These are phyloP conservation scores for Spizaetus ornatus DNA, from an alignment of 2,113 vertebrate species.

Conservation along the genomic window DNA sequence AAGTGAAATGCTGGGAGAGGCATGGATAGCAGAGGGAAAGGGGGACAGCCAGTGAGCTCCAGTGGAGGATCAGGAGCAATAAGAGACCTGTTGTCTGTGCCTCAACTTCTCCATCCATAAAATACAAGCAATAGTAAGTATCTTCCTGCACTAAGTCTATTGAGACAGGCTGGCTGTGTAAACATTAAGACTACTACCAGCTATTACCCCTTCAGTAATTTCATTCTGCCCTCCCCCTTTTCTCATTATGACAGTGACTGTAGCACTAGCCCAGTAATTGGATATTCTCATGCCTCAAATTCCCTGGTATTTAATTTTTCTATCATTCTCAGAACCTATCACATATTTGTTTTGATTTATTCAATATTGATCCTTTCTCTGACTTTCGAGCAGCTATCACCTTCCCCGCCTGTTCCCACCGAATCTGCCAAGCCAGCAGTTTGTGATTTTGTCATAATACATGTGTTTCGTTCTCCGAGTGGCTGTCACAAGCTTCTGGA, in stretches of 20 bases:
- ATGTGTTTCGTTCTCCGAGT: slow-evolving; percentile 61
- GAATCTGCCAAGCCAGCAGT: slow-evolving; percentile 73
- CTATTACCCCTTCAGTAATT: slow-evolving; percentile 36
- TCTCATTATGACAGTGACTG: background rate
- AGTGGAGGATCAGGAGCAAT: background rate
- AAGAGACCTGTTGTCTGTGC: background rate
- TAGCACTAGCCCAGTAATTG: slow-evolving; percentile 43
- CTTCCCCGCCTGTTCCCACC: slow-evolving; percentile 67
- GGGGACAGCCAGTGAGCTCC: no score
- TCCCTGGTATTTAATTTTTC: slow-evolving; percentile 71
- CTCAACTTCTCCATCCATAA: background rate
- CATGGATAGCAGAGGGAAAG: background rate
- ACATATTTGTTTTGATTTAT: slow-evolving; percentile 81
- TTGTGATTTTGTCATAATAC: slow-evolving; percentile 71
- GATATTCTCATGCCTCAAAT: slow-evolving; percentile 51
- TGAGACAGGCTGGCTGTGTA: background rate
- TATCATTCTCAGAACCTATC: slow-evolving; percentile 69
- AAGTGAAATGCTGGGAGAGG: background rate
- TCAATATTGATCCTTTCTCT: slow-evolving; percentile 73
- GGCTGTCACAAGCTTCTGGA: slow-evolving; percentile 49
- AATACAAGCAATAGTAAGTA: background rate
- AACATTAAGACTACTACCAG: background rate
- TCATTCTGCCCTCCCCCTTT: background rate
- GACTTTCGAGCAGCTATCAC: slow-evolving; percentile 73
- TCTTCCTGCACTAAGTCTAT: background rate